Percentiles rank a stretch among this genome's conserved stretches.
phyloP scores from a whole-genome alignment of 2,113 vertebrate genomes.

The Spermophilus dauricus region DNA sequence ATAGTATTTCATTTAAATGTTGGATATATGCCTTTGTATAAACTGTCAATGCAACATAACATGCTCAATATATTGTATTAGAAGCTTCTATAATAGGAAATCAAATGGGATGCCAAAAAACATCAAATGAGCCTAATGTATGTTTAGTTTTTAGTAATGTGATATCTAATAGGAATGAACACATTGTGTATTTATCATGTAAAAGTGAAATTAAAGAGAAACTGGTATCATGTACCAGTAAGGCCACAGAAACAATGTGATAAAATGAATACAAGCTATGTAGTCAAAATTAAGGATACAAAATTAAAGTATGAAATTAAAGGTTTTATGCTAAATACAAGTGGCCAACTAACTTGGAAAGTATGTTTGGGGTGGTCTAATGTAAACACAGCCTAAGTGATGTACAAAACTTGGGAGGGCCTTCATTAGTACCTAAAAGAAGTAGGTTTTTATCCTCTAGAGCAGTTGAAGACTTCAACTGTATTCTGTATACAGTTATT shows the following conservation, averaged over 20 bases:
- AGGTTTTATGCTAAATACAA: neutral
- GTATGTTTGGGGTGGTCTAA: neutral
- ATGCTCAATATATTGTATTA: neutral
- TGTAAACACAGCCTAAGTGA: neutral
- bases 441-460: neutral
- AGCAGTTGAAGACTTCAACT: neutral
- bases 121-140: neutral
- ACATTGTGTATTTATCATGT: neutral
- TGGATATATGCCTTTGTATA: neutral
- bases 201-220: neutral
- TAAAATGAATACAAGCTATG: constrained; percentile 3
- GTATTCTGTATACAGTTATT: neutral
- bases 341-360: neutral
- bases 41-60: neutral
- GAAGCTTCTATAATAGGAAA: neutral
- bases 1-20: neutral
- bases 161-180: neutral
- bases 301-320: neutral
- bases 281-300: too few relatives aligned
- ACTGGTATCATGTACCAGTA: neutral
- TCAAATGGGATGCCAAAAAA: neutral
- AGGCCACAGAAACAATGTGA: neutral
- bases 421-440: neutral
- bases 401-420: neutral
- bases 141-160: neutral